A percentile compares a stretch with the other conserved stretches of the same genome.
phyloP scores from a whole-genome alignment of 2,888 invertebrate genomes.

The Megastigmus dorsalis region DNA sequence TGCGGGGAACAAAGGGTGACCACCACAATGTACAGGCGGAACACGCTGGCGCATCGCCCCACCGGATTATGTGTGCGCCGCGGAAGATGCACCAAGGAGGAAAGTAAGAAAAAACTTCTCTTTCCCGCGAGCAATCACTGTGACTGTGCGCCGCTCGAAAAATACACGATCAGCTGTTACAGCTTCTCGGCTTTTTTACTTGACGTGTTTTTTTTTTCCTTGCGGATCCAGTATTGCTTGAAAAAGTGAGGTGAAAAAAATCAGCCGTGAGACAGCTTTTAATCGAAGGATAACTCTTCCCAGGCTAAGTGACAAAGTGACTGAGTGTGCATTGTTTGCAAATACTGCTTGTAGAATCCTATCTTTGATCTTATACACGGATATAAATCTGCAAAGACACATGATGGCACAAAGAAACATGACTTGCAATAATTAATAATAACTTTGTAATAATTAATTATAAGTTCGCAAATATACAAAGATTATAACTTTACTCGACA shows the following conservation, averaged over 20 bases:
- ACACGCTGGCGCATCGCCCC: constrained; percentile 49
- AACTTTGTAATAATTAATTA: too few relatives aligned
- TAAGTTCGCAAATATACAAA: too few relatives aligned
- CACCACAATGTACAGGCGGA: constrained; percentile 30
- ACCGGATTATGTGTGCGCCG: constrained; percentile 42
- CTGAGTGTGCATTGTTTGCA: too few relatives aligned
- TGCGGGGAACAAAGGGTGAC: constrained; percentile 55
- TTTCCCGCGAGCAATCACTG: constrained; percentile 1
- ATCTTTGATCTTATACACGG: too few relatives aligned
- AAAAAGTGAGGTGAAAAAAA: constrained; percentile 15
- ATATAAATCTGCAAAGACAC: too few relatives aligned
- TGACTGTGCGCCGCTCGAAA: constrained; percentile 8
- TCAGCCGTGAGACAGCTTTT: constrained; percentile 47
- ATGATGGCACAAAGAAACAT: too few relatives aligned
- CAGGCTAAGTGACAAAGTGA: not conserved
- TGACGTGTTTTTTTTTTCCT: not conserved
- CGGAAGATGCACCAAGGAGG: constrained; percentile 40
- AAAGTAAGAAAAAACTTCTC: constrained; percentile 45
- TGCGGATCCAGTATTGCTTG: not conserved
- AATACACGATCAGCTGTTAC: not conserved
- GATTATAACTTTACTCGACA: too few relatives aligned
- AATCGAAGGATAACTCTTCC: not conserved
- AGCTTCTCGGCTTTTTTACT: too few relatives aligned
- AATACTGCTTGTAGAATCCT: too few relatives aligned
- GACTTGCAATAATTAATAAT: too few relatives aligned